Conservation (phyloP, 2,888 invertebrate genomes). For the Neoitamus cyanurus region DNA sequence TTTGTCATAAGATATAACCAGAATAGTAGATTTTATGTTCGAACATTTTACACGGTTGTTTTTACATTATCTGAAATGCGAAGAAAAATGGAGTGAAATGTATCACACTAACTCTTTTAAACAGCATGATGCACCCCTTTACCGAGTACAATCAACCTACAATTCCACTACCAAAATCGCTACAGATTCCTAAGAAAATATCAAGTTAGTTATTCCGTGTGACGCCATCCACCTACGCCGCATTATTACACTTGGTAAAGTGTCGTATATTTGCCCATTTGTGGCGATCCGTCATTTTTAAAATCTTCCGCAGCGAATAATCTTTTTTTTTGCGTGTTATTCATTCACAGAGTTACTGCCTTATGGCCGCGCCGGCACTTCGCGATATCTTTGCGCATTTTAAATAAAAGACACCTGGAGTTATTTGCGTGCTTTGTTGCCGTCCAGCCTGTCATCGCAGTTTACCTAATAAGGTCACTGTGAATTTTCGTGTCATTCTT, state of each 20-base stretch:
- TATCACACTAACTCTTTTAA: background rate
- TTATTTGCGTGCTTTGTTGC: background rate
- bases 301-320: background rate
- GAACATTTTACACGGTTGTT: no score
- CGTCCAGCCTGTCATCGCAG: background rate
- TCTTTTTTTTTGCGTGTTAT: background rate
- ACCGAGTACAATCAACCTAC: background rate
- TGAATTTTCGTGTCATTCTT: constrained; percentile 21
- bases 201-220: background rate
- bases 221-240: constrained; percentile 24
- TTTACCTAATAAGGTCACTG: constrained; percentile 7
- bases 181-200: background rate
- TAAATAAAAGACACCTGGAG: constrained; percentile 5
- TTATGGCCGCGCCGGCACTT: background rate
- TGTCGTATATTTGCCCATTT: constrained; percentile 13
- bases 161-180: background rate
- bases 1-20: no score
- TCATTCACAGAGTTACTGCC: background rate
- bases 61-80: no score
- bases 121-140: background rate
- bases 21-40: no score
- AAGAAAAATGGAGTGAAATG: no score
- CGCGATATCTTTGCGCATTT: background rate
- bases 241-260: background rate
- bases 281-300: background rate